Evolutionary conservation across 2,888 invertebrate species (phyloP).

Genomic region (Ophraella communa): DNA sequence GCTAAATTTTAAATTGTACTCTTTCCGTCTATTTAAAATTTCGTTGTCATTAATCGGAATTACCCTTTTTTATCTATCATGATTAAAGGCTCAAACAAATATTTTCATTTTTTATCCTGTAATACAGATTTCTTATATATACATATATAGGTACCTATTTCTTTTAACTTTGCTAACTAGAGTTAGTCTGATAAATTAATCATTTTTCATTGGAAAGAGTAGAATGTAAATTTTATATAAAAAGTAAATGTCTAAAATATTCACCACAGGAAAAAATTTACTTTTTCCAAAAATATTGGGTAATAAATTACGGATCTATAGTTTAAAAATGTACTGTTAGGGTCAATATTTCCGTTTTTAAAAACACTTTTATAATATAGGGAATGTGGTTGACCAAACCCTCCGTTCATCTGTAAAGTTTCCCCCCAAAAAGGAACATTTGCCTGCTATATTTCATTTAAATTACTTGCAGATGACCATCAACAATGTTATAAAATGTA

Average conservation of each 20-base stretch:
- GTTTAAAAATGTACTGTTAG: conserved; percentile 1
- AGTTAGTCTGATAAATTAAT: too few species aligned
- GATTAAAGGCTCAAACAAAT: too few species aligned
- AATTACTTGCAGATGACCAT: conserved; percentile 57
- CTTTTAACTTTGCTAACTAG: too few species aligned
- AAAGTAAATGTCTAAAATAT: not conserved
- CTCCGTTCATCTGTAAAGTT: conserved; percentile 24
- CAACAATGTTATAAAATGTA: conserved; percentile 57
- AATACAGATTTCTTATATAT: too few species aligned
- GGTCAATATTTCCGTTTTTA: conserved; percentile 9
- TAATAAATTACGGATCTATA: not conserved
- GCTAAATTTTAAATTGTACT: too few species aligned
- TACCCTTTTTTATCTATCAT: too few species aligned
- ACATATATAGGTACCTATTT: too few species aligned
- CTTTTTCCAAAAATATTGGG: not conserved
- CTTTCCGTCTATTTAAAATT: too few species aligned
- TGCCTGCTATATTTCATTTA: conserved; percentile 51
- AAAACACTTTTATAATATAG: not conserved
- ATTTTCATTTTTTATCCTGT: too few species aligned
- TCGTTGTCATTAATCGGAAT: too few species aligned
- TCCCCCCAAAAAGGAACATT: conserved; percentile 47
- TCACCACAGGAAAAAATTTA: not conserved
- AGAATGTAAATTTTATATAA: too few species aligned
- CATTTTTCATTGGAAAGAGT: too few species aligned
- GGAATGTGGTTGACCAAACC: conserved; percentile 6